Conservation (phyloP, 2,888 invertebrate species). For the Timema cristinae region DNA sequence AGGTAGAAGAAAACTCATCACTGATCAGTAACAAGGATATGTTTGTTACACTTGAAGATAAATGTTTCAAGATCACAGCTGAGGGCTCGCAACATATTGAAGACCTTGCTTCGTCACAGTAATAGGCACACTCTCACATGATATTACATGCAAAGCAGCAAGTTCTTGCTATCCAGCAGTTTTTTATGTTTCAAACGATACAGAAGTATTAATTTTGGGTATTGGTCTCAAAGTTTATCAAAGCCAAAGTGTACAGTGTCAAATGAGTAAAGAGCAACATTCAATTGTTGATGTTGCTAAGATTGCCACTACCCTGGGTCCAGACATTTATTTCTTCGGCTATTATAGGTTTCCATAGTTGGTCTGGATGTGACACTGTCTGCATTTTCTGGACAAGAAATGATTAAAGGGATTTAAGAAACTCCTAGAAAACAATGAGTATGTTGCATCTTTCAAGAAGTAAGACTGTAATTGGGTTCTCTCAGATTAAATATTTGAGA, state of each 20-base stretch:
- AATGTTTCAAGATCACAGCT: conserved; percentile 3
- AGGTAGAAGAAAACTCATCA: neutral
- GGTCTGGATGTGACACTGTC: neutral
- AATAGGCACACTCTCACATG: neutral
- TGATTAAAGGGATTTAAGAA: neutral
- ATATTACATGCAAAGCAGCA: neutral
- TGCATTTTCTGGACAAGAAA: neutral
- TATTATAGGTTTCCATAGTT: no score
- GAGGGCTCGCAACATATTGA: neutral
- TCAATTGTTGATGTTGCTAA: neutral
- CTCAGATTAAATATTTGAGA: neutral
- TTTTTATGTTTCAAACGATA: neutral
- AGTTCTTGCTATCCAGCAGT: neutral
- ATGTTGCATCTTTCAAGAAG: neutral
- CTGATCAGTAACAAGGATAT: neutral
- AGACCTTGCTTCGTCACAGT: neutral
- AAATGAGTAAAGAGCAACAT: neutral
- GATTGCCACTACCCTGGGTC: no score
- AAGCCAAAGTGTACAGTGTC: neutral
- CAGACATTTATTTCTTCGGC: no score
- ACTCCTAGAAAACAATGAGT: neutral
- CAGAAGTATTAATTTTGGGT: neutral
- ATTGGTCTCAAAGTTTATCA: conserved; percentile 1
- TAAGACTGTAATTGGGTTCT: neutral
- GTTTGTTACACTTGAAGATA: neutral